A percentile compares a stretch with the other conserved stretches of the same genome.
phyloP scores from a whole-genome alignment of 1,140 invertebrate genomes.

The Sinonovacula constricta region DNA sequence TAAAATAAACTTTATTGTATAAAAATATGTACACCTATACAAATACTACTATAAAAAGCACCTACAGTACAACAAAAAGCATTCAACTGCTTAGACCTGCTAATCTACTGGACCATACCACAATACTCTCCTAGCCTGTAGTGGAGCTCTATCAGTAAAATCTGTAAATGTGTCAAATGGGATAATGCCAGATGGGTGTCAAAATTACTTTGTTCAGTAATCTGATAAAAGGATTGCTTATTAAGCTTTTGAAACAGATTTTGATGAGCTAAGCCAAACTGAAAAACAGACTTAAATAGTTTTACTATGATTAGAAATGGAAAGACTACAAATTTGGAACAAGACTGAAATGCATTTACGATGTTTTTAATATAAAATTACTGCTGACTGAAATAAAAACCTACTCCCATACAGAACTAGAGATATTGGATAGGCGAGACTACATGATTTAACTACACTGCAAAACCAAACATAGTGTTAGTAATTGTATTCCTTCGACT shows the following conservation, averaged over 20 bases:
- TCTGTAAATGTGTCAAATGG: not conserved
- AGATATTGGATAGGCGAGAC: too few species aligned
- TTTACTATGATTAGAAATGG: too few species aligned
- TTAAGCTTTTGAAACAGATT: not conserved
- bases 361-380: too few species aligned
- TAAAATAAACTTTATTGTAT: constrained; percentile 45
- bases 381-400: too few species aligned
- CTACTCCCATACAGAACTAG: too few species aligned
- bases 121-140: not conserved
- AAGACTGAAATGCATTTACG: too few species aligned
- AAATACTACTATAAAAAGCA: constrained; percentile 16
- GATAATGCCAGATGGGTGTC: not conserved
- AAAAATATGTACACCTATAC: constrained; percentile 38
- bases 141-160: not conserved
- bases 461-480: too few species aligned
- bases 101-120: not conserved
- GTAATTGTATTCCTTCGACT: too few species aligned
- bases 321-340: too few species aligned
- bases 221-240: not conserved
- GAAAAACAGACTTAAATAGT: too few species aligned
- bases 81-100: not conserved
- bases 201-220: not conserved
- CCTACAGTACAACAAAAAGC: constrained; percentile 22
- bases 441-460: too few species aligned
- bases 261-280: too few species aligned